Percentiles rank a stretch among this genome's conserved stretches.
Evolutionary conservation across 2,888 invertebrate genomes (phyloP).

Genomic region (Drosophila yooni): DNA sequence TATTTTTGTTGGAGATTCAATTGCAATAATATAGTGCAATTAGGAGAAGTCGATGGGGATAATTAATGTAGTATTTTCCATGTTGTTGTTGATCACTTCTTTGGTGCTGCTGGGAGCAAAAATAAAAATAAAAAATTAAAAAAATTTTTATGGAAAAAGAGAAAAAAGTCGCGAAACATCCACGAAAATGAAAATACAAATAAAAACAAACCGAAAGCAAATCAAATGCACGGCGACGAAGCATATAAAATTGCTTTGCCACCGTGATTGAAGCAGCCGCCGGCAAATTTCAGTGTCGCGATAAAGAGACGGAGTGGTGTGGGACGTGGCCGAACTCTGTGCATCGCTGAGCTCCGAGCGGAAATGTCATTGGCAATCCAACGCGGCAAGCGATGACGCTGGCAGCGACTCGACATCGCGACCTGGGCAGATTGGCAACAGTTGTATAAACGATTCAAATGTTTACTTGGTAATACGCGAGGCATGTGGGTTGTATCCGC

Average conservation of each 20-base stretch:
- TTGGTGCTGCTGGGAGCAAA: conserved; percentile 39
- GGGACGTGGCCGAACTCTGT: conserved; percentile 12
- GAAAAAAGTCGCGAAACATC: conserved; percentile 30
- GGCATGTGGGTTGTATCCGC: conserved; percentile 38
- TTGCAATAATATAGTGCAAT: not conserved
- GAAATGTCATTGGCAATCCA: conserved; percentile 69
- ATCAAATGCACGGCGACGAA: conserved; percentile 61
- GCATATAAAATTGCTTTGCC: conserved; percentile 70
- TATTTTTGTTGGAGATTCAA: not conserved
- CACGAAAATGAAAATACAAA: conserved; percentile 46
- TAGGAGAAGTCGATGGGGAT: conserved; percentile 27
- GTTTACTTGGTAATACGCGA: conserved; percentile 73
- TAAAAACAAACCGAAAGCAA: conserved; percentile 58
- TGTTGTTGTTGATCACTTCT: conserved; percentile 22
- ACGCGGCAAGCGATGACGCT: conserved; percentile 20
- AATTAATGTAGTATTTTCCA: conserved; percentile 43
- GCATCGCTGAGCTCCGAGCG: conserved; percentile 38
- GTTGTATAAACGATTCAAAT: conserved; percentile 76
- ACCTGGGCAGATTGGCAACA: conserved; percentile 71
- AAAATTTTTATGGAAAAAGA: not conserved
- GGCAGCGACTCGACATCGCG: conserved; percentile 30
- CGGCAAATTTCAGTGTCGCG: conserved; percentile 34
- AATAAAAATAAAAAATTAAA: conserved; percentile 13
- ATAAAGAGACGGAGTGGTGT: not conserved
- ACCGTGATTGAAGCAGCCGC: conserved; percentile 66